Percentiles rank a stretch among this genome's conserved stretches.
Evolutionary conservation across 2,888 invertebrate species (phyloP).

Genomic region (Cerastis leucographa): DNA sequence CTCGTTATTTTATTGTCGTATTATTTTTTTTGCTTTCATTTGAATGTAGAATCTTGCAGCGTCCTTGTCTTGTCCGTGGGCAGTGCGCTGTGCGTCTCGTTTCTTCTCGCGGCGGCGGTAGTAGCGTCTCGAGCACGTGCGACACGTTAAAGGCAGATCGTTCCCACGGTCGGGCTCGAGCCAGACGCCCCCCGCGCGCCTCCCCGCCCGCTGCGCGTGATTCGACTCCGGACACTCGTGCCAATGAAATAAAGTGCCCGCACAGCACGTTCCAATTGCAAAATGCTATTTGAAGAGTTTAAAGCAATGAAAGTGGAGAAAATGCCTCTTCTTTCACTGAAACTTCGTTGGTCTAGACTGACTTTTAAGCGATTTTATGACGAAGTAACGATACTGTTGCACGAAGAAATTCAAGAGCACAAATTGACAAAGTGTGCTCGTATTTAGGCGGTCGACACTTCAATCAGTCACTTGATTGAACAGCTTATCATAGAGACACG

Average conservation of each 20-base stretch:
- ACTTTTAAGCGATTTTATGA: constrained; percentile 6
- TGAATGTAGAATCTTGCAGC: constrained; percentile 59
- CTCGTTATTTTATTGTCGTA: constrained; percentile 84
- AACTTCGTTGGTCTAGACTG: constrained; percentile 55
- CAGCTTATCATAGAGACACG: constrained; percentile 42
- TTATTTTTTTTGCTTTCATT: constrained; percentile 71
- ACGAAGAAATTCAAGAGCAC: constrained; percentile 6
- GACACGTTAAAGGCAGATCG: constrained; percentile 90
- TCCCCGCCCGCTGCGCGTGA: constrained; percentile 80
- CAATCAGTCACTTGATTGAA: constrained; percentile 30
- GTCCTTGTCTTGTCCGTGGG: constrained; percentile 60
- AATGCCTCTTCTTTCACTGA: constrained; percentile 75
- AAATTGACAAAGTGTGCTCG: constrained; percentile 2
- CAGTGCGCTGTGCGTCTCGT: constrained; percentile 72
- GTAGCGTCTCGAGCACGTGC: constrained; percentile 89
- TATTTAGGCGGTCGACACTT: constrained; percentile 28
- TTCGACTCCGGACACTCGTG: constrained; percentile 84
- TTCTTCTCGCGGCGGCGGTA: constrained; percentile 78
- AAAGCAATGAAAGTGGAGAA: constrained; percentile 84
- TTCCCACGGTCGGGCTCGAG: constrained; percentile 89
- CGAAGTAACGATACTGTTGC: constrained; percentile 1
- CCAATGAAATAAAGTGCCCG: constrained; percentile 88
- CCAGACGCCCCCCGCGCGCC: constrained; percentile 75
- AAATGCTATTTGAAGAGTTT: constrained; percentile 82
- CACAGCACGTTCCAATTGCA: constrained; percentile 89